These are phyloP conservation scores for Prolemur simus DNA, from an alignment of 2,113 vertebrate genomes.

Conservation along the genomic window DNA sequence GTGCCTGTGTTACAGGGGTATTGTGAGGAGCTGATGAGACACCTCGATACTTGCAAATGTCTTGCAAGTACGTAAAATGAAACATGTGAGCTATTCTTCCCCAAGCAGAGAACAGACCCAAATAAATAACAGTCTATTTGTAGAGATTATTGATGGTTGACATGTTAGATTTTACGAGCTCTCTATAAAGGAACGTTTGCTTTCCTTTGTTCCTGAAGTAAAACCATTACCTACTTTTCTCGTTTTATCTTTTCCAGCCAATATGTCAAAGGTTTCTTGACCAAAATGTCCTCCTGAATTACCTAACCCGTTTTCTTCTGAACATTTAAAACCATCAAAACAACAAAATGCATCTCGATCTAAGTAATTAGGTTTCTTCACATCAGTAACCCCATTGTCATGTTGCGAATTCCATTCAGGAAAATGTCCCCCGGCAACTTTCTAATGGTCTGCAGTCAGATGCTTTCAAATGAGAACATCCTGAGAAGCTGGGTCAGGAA, in stretches of 20 bases:
- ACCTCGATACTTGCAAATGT: rapidly evolving
- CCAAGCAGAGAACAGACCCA: background rate
- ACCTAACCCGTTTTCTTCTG: background rate
- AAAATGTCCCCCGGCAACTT: background rate
- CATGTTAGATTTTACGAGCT: background rate
- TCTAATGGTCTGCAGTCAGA: background rate
- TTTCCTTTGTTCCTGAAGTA: background rate
- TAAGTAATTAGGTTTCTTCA: background rate
- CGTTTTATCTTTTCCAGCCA: background rate
- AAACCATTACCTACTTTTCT: background rate
- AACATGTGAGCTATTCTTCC: background rate
- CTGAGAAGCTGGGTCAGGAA: background rate
- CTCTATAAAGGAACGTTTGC: background rate
- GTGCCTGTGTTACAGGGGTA: rapidly evolving
- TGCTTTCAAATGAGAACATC: background rate
- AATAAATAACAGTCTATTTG: background rate
- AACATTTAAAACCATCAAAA: background rate
- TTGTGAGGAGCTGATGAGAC: background rate
- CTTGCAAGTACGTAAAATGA: background rate
- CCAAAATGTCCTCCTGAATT: background rate
- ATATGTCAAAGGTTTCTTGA: background rate
- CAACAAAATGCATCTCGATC: background rate
- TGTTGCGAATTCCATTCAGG: background rate
- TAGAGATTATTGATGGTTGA: background rate
- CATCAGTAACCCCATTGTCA: rapidly evolving